phyloP scores from a whole-genome alignment of 2,888 invertebrate genomes.

The Lithophane ornitopus region DNA sequence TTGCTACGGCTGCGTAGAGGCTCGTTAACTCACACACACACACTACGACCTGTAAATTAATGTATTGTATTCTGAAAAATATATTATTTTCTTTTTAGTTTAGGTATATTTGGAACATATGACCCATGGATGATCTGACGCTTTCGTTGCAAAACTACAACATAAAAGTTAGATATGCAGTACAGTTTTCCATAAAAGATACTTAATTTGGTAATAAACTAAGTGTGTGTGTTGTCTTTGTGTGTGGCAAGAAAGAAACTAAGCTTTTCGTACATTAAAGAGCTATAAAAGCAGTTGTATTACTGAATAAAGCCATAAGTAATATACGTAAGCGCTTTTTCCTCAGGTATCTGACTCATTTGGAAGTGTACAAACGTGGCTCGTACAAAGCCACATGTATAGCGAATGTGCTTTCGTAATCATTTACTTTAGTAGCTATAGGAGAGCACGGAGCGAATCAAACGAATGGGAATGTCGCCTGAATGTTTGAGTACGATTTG shows the following conservation, averaged over 20 bases:
- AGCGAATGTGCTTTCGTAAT: constrained; percentile 51
- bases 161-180: background rate
- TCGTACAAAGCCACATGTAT: constrained; percentile 45
- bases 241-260: constrained; percentile 28
- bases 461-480: constrained; percentile 3
- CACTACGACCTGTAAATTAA: background rate
- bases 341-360: constrained; percentile 54
- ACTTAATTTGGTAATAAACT: constrained; percentile 8
- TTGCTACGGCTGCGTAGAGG: constrained; percentile 24
- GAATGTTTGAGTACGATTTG: background rate
- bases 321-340: constrained; percentile 55
- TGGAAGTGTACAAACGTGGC: constrained; percentile 45
- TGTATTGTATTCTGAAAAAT: constrained; percentile 1
- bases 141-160: background rate
- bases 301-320: constrained; percentile 48
- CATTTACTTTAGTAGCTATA: constrained; percentile 49
- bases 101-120: background rate
- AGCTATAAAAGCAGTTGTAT: constrained; percentile 56
- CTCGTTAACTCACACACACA: constrained; percentile 7
- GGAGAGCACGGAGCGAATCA: constrained; percentile 26
- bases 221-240: background rate
- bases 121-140: background rate
- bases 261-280: constrained; percentile 31
- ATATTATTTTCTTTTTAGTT: background rate
- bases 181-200: background rate